Base-by-base conservation (phyloP, 2,797 vertebrate species). In the Poeciliopsis infans region DNA sequence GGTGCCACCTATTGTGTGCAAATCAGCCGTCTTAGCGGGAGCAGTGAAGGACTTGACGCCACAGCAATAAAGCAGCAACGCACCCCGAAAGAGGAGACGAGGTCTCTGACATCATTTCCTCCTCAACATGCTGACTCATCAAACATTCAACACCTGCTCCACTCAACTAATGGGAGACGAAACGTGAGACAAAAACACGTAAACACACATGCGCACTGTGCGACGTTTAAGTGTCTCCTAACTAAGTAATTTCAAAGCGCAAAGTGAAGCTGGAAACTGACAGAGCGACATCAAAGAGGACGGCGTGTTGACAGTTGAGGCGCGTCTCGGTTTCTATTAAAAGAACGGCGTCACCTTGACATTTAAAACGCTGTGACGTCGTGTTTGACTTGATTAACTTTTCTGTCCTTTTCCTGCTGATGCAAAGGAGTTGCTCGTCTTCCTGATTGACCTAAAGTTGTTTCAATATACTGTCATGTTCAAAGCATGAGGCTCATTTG, bases 91-190 rank as follows among this genome's bases (percentile, higher is more conserved):
- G 86, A 75, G 2, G 85, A 92, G 87, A 89, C 78, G 81, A 83
- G 1, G 46, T 11, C 81, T 4, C 39, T 87, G 89, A 91, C 87
- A 82, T 92, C 78, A 89, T 85, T 92, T 93, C 90, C 91, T 92
- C 90, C 83, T 88, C 82, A 76, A 43, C 71, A 75, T 79, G 84
- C 86, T 82, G 84, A 89, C 73, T 90, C 86, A 93, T 93, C 87
- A 93, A 93, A 92, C 86, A 92, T 92, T 90, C 85, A 92, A 59
- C 82, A 77, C 79, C 68, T 61, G 72, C 79, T 86, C 83, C 90
- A 92, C 81, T 93, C 88, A 89, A 85, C 85, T 90, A 89, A 92
- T 92, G 91, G 91, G 91, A 88, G 92, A 88, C 86, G 90, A 87
- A 93, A 93, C 79, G 70, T 33, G 79, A 93, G 87, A 91, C 79